Base-by-base conservation (phyloP, 2,113 vertebrate genomes). In the Nycticebus coucang region DNA sequence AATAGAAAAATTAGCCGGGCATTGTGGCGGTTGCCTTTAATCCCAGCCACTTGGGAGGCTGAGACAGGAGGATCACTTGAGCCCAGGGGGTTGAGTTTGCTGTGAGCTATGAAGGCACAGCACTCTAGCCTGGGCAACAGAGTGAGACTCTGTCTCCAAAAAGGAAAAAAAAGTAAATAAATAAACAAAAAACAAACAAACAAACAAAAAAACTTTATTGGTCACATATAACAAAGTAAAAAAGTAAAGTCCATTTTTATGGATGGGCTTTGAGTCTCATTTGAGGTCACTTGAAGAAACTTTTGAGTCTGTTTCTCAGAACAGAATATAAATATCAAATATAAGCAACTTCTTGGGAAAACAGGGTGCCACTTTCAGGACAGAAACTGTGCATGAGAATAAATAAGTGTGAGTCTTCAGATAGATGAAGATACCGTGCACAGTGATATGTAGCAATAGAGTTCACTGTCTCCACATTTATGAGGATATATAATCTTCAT, bases 211-310 rank as follows among this genome's bases (percentile, higher is more conserved):
- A 50, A 50, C 45, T 50, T 50, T 50, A 79, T 85, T 87, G 60
- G 50, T 80, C 45, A 21, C 4, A 3, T 59, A 15, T n/a, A 35
- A 45, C 41, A 35, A 77, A 85, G 55, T 81, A 21, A 41, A 74
- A 86, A 53, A 69, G 7, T 77, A 9, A 66, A 81, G 74, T 94
- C 78, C 7, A 4, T 79, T 57, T 94, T 72, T 78, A 55, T 80
- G 30, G 45, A 45, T 87, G 41, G 79, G 24, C 86, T 84, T 86
- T 93, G 87, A 89, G 64, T 50, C 83, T 77, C 12, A 93, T 59
- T 82, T 87, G 50, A 78, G 7, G 26, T 89, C 89, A 68, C 14
- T 1, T 71, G 89, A 82, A 86, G 86, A 55, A 79, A 68, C 85
- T 4, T 91, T 62, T 62, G 45, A 35, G 41, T 92, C 74, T 71